Evolutionary conservation across 2,113 vertebrate genomes (phyloP).

Genomic region (Camelus bactrianus): DNA sequence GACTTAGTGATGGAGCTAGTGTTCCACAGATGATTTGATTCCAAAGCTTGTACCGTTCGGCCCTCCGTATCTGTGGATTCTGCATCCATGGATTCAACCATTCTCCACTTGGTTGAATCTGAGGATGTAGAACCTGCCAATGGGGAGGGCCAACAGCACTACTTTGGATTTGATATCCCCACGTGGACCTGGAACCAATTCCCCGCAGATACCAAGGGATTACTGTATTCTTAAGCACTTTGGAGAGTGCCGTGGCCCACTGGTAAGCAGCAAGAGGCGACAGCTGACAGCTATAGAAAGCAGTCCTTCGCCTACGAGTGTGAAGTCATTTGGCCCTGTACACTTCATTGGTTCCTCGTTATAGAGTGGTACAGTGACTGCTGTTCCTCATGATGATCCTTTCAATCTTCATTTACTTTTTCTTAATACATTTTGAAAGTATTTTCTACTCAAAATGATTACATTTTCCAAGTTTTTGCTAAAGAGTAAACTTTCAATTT

Average conservation of each 20-base stretch:
- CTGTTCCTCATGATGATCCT: not conserved
- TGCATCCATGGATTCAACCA: not conserved
- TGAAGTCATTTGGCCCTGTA: not conserved
- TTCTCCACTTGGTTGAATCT: not conserved
- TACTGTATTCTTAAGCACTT: not conserved
- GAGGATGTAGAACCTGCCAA: not conserved
- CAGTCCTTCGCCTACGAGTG: not conserved
- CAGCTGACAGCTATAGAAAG: not conserved
- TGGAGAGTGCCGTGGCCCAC: not conserved
- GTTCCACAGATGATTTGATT: not conserved
- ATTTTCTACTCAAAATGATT: not conserved
- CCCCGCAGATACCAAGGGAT: no score
- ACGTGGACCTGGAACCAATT: no score
- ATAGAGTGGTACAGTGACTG: not conserved
- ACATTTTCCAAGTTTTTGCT: conserved; percentile 21
- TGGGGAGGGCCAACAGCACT: not conserved
- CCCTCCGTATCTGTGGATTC: not conserved
- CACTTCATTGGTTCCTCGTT: not conserved
- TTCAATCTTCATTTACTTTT: not conserved
- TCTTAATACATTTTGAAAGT: not conserved
- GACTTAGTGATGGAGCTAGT: not conserved
- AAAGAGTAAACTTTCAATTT: conserved; percentile 26
- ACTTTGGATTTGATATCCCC: no score
- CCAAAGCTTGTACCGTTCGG: not conserved
- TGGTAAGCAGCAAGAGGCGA: not conserved